These are phyloP conservation scores for Otolemur crassicaudatus DNA, from an alignment of 2,797 vertebrate species.

Conservation along the genomic window DNA sequence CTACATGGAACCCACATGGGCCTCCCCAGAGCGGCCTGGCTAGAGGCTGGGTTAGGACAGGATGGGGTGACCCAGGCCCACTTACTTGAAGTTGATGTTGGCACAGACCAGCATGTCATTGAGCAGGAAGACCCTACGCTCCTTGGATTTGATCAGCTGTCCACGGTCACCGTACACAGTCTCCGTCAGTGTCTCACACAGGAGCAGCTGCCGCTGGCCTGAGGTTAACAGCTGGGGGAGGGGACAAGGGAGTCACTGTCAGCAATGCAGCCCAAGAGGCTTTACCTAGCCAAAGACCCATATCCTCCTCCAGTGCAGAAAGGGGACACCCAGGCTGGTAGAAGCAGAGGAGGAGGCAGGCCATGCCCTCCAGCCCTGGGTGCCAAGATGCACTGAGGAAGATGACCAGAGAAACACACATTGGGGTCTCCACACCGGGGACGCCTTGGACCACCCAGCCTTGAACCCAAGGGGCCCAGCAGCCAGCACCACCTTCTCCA, in stretches of 20 bases:
- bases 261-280: accelerated
- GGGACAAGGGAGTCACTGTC: background rate
- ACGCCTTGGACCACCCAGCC: background rate
- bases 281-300: background rate
- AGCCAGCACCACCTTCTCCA: background rate
- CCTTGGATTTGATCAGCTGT: constrained; percentile 98
- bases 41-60: accelerated
- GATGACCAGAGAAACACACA: background rate
- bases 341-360: accelerated
- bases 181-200: constrained; percentile 96
- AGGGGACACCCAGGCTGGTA: background rate
- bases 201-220: constrained; percentile 94
- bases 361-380: background rate
- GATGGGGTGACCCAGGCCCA: accelerated
- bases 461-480: background rate
- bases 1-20: accelerated
- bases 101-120: constrained; percentile 95
- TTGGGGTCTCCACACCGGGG: background rate
- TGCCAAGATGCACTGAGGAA: background rate
- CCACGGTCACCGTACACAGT: constrained; percentile 96
- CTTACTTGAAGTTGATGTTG: constrained; percentile 98
- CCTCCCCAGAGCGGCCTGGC: accelerated
- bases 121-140: constrained; percentile 96
- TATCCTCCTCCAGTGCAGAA: accelerated
- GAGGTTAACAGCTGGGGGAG: constrained; percentile 91